Evolutionary conservation across 2,888 invertebrate species (phyloP), one percentile per base, ranked within the genome.

Genomic region (Dione juno): DNA sequence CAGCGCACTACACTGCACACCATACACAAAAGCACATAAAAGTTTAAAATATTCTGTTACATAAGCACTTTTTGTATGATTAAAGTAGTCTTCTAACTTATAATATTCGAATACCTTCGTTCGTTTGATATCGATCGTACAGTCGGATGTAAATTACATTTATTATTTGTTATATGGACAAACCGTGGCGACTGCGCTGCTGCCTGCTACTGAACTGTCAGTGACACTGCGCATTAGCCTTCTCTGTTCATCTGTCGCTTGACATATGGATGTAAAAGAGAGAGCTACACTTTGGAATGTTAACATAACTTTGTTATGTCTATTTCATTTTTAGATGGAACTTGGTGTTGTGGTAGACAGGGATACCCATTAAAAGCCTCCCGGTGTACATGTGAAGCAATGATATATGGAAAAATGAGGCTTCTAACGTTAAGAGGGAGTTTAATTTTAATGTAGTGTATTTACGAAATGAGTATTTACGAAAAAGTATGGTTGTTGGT

Each of bases 161-260:
- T 73, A 66, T 71, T 45, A 61, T 28, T 67, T 54, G 69, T 70
- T 64, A 75, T 75, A 78, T 76, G 72, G 75, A 77, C 80, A 75
- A 76, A 81, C 78, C 80, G 79, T 83, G 80, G 77, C 81, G 83
- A 84, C 86, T 83, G 84, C 78, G 78, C 85, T 75, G 79, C 80
- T 79, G 89, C 90, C 85, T 75, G 79, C 80, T 79, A 90, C 90
- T 90, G 88, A 89, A 76, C 85, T 84, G 92, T 92, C 92, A 92
- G 82, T 92, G 92, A 91, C 92, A 91, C 88, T 90, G 90, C 88
- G 88, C 89, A 87, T 74, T 11, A 19, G 64, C 50, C 81, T 77
- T 88, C 89, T 83, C 86, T 81, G 73, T 92, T 87, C 77, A 74
- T 77, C 81, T 67, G 69, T 64, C 64, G 63, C 69, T 71, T 35